Conservation (phyloP, 2,113 vertebrate genomes). For the Machaerirhynchus nigripectus region DNA sequence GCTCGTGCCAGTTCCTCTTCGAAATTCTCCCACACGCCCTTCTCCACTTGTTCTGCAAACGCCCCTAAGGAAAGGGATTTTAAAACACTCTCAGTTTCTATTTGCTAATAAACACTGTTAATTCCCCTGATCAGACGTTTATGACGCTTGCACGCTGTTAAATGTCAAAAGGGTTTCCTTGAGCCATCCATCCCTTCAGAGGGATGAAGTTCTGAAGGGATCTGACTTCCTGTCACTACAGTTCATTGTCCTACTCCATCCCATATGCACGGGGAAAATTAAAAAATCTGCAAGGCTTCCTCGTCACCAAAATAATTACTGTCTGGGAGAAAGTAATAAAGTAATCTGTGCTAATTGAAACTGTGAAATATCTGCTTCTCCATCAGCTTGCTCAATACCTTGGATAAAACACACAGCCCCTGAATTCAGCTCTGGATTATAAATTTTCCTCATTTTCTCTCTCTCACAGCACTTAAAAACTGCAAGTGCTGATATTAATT, state of each 20-base stretch:
- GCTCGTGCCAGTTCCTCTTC: neutral
- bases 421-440: neutral
- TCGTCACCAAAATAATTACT: conserved; percentile 49
- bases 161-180: neutral
- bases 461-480: neutral
- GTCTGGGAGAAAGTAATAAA: conserved; percentile 53
- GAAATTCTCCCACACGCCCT: neutral
- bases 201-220: neutral
- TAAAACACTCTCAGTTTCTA: neutral
- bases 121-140: conserved; percentile 20
- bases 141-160: neutral
- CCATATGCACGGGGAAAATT: conserved; percentile 4
- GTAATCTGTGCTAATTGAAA: conserved; percentile 67
- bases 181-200: conserved; percentile 5
- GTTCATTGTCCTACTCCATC: conserved; percentile 45
- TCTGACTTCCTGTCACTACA: conserved; percentile 17
- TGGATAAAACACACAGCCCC: neutral
- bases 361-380: conserved; percentile 56
- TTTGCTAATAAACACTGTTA: conserved; percentile 28
- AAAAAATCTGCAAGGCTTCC: conserved; percentile 46
- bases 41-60: neutral
- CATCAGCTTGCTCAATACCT: conserved; percentile 37
- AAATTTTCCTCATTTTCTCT: conserved; percentile 29
- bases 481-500: conserved; percentile 42
- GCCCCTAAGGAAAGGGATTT: neutral